A percentile compares a stretch with the other conserved stretches of the same genome.
Conservation (phyloP, 2,113 vertebrate genomes). For the Notiomystis cincta region DNA sequence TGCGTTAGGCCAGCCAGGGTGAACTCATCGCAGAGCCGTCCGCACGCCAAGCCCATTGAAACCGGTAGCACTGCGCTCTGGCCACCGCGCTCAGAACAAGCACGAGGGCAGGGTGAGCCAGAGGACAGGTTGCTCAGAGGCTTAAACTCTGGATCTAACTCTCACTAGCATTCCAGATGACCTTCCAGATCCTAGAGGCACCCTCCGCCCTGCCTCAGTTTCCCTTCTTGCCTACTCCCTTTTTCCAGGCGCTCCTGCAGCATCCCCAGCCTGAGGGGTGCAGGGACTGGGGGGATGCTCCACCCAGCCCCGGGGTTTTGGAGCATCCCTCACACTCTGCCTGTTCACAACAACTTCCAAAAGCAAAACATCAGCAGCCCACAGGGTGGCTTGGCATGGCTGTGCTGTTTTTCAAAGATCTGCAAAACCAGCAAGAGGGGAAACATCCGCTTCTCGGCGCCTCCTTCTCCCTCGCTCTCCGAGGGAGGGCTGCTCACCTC, state of each 20-base stretch:
- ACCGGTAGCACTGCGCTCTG: constrained; percentile 4
- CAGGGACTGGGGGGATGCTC: neutral
- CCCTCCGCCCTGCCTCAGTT: neutral
- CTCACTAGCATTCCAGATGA: neutral
- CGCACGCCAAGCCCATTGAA: neutral
- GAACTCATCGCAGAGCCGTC: neutral
- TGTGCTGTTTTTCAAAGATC: neutral
- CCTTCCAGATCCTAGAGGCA: neutral
- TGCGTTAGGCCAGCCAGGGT: neutral
- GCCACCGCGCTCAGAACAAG: neutral
- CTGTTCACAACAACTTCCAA: neutral
- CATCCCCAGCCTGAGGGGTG: neutral
- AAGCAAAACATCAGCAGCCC: neutral
- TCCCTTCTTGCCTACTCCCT: neutral
- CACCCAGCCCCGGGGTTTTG: rapidly evolving
- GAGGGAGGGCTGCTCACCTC: neutral
- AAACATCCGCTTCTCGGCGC: neutral
- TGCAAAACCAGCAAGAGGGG: neutral
- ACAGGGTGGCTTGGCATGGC: neutral
- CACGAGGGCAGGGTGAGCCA: constrained; percentile 44
- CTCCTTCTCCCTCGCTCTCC: neutral
- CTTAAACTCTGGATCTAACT: neutral
- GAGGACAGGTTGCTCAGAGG: constrained; percentile 41
- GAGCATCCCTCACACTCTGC: neutral
- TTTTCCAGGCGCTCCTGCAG: rapidly evolving